phyloP scores from a whole-genome alignment of 2,797 vertebrate species.

The Pempheris klunzingeri region DNA sequence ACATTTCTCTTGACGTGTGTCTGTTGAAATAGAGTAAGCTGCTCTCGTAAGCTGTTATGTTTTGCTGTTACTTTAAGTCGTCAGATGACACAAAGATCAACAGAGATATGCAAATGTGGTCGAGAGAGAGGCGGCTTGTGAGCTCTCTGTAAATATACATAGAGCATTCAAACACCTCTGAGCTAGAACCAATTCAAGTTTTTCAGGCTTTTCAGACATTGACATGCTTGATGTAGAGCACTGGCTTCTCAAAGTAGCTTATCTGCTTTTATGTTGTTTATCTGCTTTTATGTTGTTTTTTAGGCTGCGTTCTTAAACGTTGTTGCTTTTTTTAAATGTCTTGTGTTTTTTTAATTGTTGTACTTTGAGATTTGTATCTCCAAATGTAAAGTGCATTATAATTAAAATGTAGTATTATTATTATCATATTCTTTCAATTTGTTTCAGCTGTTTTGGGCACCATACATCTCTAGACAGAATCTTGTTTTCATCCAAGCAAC shows the following conservation, averaged over 20 bases:
- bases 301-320: too few species aligned
- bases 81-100: slow-evolving; percentile 58
- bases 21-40: slow-evolving; percentile 5
- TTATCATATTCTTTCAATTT: background rate
- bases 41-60: background rate
- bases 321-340: too few species aligned
- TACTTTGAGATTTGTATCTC: too few species aligned
- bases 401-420: too few species aligned
- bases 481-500: background rate
- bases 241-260: background rate
- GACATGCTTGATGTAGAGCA: background rate
- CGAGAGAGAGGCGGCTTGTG: background rate
- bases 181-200: slow-evolving; percentile 35
- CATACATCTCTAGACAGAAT: background rate
- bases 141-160: slow-evolving; percentile 35
- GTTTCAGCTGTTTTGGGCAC: background rate
- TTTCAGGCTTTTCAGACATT: slow-evolving; percentile 44
- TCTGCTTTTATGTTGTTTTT: too few species aligned
- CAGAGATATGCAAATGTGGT: slow-evolving; percentile 18
- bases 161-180: slow-evolving; percentile 29
- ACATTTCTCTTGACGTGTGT: background rate
- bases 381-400: too few species aligned
- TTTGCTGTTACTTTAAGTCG: slow-evolving; percentile 21
- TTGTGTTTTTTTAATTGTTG: too few species aligned
- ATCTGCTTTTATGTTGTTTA: too few species aligned